Base-by-base conservation (phyloP, 2,113 vertebrate species). In the Guaruba guarouba region DNA sequence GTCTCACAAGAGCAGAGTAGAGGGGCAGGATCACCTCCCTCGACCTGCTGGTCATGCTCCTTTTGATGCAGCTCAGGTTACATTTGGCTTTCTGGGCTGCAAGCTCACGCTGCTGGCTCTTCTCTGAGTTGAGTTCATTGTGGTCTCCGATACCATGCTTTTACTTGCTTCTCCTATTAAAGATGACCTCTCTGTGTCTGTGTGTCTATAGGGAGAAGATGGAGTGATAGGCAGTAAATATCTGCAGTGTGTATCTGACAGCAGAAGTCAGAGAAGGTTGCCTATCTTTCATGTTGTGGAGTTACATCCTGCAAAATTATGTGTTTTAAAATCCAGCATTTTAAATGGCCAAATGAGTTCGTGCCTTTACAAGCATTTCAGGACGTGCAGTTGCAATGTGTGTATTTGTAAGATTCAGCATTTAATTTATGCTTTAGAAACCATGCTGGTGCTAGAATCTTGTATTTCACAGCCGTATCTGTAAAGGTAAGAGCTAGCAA, bases 401-500 rank as follows among this genome's bases (percentile, higher is more conserved):
- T 1, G 1, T 86, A 18, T 81, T 62, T 88, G 19, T 59, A 86
- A 85, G 37, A 73, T 10, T 69, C 68, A 87, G 15, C 1, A 1
- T 85, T 49, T 76, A 87, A 79, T 91, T 77, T 10, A 10, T 69
- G 37, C 46, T 90, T 95, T 35, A 88, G 87, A 90, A 88, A 37
- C 43, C 39, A 17, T 63, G 55, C 63, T 83, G 55, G 39, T 92
- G 25, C 59, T 93, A 23, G 48, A 52, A 39, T 46, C 51, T 82
- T 43, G 17, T 9, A 1, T 90, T 86, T 83, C 82, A 74, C 29
- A 92, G 7, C 25, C 0, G 0, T 75, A 54, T 64, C 76, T 75
- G 51, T 92, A 88, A 81, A 93, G 73, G 82, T 92, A 90, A 90
- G 55, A 93, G 52, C 76, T 88, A 61, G 90, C 51, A 77, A 78